Conservation (phyloP, 2,888 invertebrate genomes). For the Norana najaformis region DNA sequence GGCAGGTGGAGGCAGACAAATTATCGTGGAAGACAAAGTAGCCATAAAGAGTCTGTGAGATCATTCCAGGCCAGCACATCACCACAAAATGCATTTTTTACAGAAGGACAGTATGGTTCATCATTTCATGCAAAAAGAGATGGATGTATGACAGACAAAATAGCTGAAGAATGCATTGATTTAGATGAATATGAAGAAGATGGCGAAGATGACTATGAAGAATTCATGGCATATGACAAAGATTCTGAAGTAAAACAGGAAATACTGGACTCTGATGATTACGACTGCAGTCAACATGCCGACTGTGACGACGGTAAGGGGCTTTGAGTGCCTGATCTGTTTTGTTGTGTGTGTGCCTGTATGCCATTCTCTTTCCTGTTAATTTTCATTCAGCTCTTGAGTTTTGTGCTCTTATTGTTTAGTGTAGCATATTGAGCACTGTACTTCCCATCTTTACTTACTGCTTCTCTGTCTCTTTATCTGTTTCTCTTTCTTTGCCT, state of each 20-base stretch:
- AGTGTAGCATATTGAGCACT: too few species aligned
- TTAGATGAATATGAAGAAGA: constrained; percentile 28
- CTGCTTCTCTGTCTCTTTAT: too few species aligned
- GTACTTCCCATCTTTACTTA: too few species aligned
- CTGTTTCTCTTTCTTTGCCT: too few species aligned
- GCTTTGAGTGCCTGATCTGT: neutral
- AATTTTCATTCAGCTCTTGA: neutral
- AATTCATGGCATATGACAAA: neutral
- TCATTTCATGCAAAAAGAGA: neutral
- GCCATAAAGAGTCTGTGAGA: neutral
- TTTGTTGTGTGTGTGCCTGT: neutral
- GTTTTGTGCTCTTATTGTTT: neutral
- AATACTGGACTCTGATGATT: neutral
- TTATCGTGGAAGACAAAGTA: neutral
- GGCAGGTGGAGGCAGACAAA: neutral
- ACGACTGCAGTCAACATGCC: neutral
- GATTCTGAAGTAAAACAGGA: constrained; percentile 15
- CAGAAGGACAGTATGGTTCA: neutral
- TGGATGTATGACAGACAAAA: neutral
- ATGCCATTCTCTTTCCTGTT: neutral
- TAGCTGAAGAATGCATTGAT: constrained; percentile 25
- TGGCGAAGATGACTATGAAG: neutral
- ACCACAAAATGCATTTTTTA: constrained; percentile 5
- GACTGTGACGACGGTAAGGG: neutral
- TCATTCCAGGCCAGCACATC: neutral